Evolutionary conservation across 2,888 invertebrate species (phyloP).

Genomic region (Antheraea yamamai): DNA sequence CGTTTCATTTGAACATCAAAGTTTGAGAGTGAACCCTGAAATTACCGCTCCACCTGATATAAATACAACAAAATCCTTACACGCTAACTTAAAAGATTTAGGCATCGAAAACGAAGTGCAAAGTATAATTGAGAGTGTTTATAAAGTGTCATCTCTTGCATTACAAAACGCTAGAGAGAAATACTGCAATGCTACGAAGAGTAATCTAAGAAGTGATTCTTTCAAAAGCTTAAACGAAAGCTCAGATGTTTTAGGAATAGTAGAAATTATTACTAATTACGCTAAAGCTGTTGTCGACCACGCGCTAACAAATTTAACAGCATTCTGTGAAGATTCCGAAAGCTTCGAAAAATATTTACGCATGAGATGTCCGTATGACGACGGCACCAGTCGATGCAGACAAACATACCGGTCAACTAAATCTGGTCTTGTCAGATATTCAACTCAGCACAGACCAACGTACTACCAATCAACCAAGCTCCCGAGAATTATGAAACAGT

Average conservation of each 20-base stretch:
- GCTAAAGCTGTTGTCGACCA: constrained; percentile 43
- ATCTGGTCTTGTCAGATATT: constrained; percentile 40
- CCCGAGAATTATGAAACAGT: neutral
- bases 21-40: constrained; percentile 60
- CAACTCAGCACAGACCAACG: constrained; percentile 52
- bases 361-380: constrained; percentile 29
- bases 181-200: constrained; percentile 49
- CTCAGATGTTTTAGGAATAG: constrained; percentile 46
- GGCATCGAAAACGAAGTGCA: constrained; percentile 52
- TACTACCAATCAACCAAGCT: constrained; percentile 43
- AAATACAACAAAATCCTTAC: constrained; percentile 22
- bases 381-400: constrained; percentile 31
- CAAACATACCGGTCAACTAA: constrained; percentile 44
- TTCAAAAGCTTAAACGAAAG: constrained; percentile 12
- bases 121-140: constrained; percentile 47
- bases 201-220: constrained; percentile 22
- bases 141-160: constrained; percentile 49
- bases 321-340: constrained; percentile 50
- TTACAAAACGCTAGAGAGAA: constrained; percentile 49
- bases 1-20: constrained; percentile 32
- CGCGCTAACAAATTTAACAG: constrained; percentile 48
- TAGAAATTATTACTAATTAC: constrained; percentile 45
- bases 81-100: constrained; percentile 39
- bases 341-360: constrained; percentile 45
- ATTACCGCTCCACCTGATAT: constrained; percentile 58